Evolutionary conservation across 2,113 vertebrate genomes (phyloP), one percentile per base, ranked within the genome.

Genomic region (Odocoileus hemionus): DNA sequence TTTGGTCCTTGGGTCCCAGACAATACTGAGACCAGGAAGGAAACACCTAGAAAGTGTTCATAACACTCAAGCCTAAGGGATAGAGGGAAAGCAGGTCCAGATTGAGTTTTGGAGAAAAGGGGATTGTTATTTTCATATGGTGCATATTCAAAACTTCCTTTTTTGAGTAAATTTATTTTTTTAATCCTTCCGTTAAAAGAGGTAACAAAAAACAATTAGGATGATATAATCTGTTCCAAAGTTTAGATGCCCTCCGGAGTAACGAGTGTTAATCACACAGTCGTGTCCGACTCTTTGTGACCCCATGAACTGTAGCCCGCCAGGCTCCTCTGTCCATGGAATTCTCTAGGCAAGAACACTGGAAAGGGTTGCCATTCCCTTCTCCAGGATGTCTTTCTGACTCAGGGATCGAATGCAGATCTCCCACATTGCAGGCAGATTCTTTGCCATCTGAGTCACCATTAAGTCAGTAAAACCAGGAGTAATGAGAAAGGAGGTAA

Each of bases 31-130:
- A 39, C 15, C 7, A 43, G n/a, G 7, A 16, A 67, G 33, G 19
- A 6, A 80, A 19, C 36, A 8, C 1, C 1, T 45, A 86, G 23
- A 14, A 11, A 4, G 2, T 8, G 0, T 6, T 3, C 5, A 16
- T 21, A 1, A 2, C 16, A 39, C 45, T 19, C 25, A 17, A 60
- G 10, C 3, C 70, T 30, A 67, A 23, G 12, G 47, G 4, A 89
- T 13, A 13, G 26, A 0, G 28, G 13, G 2, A 45, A 83, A 91
- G 23, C 33, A 95, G 14, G 78, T n/a, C 14, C n/a, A 47, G 19
- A 54, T 0, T 57, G 25, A 50, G 36, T 45, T 74, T 47, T 67
- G 47, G 45, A 47, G 36, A 55, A 86, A 57, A 21, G 2, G 14
- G 16, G 33, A 83, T 26, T 76, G 15, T 45, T 45, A 45, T 1